Evolutionary conservation across 2,113 vertebrate species (phyloP), one percentile per base, ranked within the genome.

Genomic region (Panurus biarmicus): DNA sequence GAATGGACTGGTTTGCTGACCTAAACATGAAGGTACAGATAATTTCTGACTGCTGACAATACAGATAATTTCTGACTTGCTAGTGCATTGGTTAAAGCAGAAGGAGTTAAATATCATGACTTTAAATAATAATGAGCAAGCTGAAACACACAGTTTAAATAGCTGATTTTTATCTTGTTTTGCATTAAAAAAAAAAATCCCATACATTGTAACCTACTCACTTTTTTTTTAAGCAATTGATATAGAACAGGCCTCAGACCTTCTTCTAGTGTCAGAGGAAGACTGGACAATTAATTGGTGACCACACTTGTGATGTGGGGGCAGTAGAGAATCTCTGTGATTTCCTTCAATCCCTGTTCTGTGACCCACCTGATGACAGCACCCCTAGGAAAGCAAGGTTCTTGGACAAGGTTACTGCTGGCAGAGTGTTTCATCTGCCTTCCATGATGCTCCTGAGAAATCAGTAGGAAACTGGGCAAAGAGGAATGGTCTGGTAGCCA

Each of bases 1-100:
- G 69, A 88, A 70, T 35, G 79, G 53, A 51, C 51, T 92, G 53
- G 19, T 57, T 84, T 95, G 29, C 70, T 94, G 67, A 71, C 61
- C n/a, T 87, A 62, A 18, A 88, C 22, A 33, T 31, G n/a, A 88
- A 56, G 67, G 21, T 56, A 66, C 8, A 42, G 69, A 82, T 84
- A 65, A 89, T 56, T 93, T 90, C 50, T 66, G 70, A 71, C 60
- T 69, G 42, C 50, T 85, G 14, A 35, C 33, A n/a, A n/a, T n/a
- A 65, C 42, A 67, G 40, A n/a, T n/a, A n/a, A n/a, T n/a, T n/a
- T n/a, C n/a, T 71, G 75, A 47, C 25, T 79, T 92, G 8, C 31
- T 57, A 64, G 9, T 45, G 74, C 2, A 6, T 18, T 71, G 40
- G 6, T 86, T 80, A 58, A 92, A 80, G 3, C 14, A 61, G 31